Base-by-base conservation (phyloP, 2,888 invertebrate genomes). In the Caenorhabditis sp. region DNA sequence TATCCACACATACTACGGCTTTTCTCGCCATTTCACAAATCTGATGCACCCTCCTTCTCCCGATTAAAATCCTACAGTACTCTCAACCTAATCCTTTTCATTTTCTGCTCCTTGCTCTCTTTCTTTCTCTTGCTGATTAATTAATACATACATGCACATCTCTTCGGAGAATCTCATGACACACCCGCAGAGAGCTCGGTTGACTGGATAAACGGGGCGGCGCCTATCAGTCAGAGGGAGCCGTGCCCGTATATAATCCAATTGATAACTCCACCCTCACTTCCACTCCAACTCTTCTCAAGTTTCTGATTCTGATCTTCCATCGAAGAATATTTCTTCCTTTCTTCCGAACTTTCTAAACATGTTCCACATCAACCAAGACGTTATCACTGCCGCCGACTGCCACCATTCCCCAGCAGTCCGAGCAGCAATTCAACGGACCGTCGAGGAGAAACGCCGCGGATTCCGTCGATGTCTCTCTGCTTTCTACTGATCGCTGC, bases 321-420 rank as follows among this genome's bases (percentile, higher is more conserved):
- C 4, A 32, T 9, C n/a, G n/a, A n/a, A n/a, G n/a, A n/a, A n/a
- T n/a, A n/a, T n/a, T n/a, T n/a, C n/a, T n/a, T n/a, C n/a, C n/a
- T n/a, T n/a, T n/a, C n/a, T n/a, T n/a, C n/a, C n/a, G n/a, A n/a
- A n/a, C 20, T 26, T 20, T n/a, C 50, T 1, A 37, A 50, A 8
- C 9, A 79, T 79, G 79, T 79, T 79, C 67, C 79, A 79, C 61
- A 79, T 79, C 60, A 64, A 71, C 44, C 79, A 79, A 61, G 79
- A 79, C 35, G 24, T 79, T 35, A 28, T 79, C 9, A 61, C 56
- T 40, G 20, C 51, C 47, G 60, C 55, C 37, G 79, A 79, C 15
- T 22, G 44, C 13, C 70, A 71, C 26, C 70, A 56, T 11, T 60
- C 68, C 0, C 68, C 15, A 37, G 80, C 64, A 3, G 74, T 80